phyloP scores from a whole-genome alignment of 92 coral and sea anemone genomes.

The Porites cylindrica region DNA sequence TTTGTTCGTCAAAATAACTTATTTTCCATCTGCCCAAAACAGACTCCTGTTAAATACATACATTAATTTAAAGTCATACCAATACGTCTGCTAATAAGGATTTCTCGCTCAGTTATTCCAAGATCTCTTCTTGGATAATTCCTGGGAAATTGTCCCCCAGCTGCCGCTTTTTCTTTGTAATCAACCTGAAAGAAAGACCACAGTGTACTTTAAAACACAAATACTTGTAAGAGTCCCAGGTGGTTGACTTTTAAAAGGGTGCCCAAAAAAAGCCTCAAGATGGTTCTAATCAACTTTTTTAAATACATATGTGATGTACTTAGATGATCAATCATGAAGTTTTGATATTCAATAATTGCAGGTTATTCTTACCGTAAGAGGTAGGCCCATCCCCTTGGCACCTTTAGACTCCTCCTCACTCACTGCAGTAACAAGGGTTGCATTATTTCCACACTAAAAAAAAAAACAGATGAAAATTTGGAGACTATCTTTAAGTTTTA shows the following conservation, averaged over 20 bases:
- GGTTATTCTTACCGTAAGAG: conserved; percentile 69
- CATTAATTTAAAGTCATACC: conserved; percentile 53
- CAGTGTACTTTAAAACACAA: background rate
- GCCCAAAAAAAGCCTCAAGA: no score
- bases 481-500: no score
- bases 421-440: conserved; percentile 91
- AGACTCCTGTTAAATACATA: no score
- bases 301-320: no score
- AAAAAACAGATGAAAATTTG: no score
- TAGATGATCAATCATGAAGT: no score
- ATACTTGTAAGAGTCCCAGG: background rate
- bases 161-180: conserved; percentile 94
- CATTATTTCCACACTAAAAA: conserved; percentile 81
- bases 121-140: conserved; percentile 83
- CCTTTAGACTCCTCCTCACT: conserved; percentile 59
- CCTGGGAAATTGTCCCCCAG: conserved; percentile 86
- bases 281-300: no score
- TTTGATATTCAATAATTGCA: no score
- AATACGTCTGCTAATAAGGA: conserved; percentile 86
- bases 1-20: no score
- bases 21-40: no score
- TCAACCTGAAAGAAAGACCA: conserved; percentile 72
- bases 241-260: no score
- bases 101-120: conserved; percentile 83
- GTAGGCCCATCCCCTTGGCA: conserved; percentile 61